These are phyloP conservation scores for Leptestheria dahalacensis DNA, from an alignment of 1,140 invertebrate genomes.

Conservation along the genomic window DNA sequence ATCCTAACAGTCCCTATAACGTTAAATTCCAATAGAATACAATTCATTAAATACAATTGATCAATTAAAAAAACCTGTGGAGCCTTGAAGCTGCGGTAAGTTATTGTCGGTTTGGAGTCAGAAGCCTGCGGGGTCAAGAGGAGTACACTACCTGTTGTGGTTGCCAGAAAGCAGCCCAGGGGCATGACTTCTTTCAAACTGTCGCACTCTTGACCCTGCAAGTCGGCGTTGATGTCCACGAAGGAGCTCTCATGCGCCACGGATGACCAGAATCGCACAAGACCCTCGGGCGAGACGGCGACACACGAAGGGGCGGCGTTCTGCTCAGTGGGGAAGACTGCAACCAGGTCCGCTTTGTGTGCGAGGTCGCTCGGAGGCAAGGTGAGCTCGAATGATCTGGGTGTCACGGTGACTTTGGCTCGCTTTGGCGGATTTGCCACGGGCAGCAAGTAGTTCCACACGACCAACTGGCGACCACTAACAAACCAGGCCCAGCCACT, in stretches of 20 bases:
- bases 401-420: not conserved
- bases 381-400: constrained; percentile 43
- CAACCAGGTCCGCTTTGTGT: constrained; percentile 75
- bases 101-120: constrained; percentile 46
- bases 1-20: constrained; percentile 65
- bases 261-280: constrained; percentile 76
- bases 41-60: not conserved
- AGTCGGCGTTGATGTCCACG: constrained; percentile 65
- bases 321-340: constrained; percentile 51
- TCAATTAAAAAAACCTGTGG: constrained; percentile 33
- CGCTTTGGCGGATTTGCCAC: not conserved
- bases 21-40: no score
- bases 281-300: constrained; percentile 84
- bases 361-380: constrained; percentile 81
- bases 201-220: constrained; percentile 59
- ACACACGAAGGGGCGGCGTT: constrained; percentile 65
- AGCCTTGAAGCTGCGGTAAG: constrained; percentile 51
- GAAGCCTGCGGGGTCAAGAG: constrained; percentile 44
- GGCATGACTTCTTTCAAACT: constrained; percentile 49
- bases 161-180: constrained; percentile 66
- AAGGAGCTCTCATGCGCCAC: constrained; percentile 73
- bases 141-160: constrained; percentile 76
- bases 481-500: constrained; percentile 76
- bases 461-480: constrained; percentile 60
- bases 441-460: constrained; percentile 61